These are phyloP conservation scores for Etheostoma cragini DNA, from an alignment of 2,113 vertebrate species.

Conservation along the genomic window DNA sequence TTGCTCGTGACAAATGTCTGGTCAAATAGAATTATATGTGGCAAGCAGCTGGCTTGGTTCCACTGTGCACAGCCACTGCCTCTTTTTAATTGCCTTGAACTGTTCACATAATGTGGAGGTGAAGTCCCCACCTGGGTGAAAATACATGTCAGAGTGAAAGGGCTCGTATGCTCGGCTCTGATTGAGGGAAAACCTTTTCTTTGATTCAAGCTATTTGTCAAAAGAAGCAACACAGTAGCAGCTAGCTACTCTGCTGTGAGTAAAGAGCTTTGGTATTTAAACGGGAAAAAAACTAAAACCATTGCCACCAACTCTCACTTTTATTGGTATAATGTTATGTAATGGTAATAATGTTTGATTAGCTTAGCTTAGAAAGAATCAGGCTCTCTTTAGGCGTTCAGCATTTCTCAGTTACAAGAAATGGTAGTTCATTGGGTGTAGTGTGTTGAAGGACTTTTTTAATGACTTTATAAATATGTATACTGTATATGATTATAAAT, in stretches of 20 bases:
- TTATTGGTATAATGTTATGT: background rate
- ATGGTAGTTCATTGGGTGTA: background rate
- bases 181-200: conserved; percentile 14
- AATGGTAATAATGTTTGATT: background rate
- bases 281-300: background rate
- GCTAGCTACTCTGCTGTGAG: background rate
- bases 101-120: conserved; percentile 39
- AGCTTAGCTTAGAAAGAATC: background rate
- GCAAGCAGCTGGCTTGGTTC: conserved; percentile 27
- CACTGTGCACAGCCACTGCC: conserved; percentile 19
- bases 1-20: conserved; percentile 49
- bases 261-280: background rate
- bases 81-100: conserved; percentile 54
- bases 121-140: conserved; percentile 21
- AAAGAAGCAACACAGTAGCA: background rate
- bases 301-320: background rate
- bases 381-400: background rate
- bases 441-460: background rate
- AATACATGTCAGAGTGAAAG: conserved; percentile 15
- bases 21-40: conserved; percentile 26
- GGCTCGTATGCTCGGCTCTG: background rate
- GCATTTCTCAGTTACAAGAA: background rate
- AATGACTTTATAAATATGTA: background rate
- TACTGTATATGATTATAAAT: too few species aligned
- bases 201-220: conserved; percentile 15